Conservation (phyloP, 2,797 vertebrate species). For the Periparus ater region DNA sequence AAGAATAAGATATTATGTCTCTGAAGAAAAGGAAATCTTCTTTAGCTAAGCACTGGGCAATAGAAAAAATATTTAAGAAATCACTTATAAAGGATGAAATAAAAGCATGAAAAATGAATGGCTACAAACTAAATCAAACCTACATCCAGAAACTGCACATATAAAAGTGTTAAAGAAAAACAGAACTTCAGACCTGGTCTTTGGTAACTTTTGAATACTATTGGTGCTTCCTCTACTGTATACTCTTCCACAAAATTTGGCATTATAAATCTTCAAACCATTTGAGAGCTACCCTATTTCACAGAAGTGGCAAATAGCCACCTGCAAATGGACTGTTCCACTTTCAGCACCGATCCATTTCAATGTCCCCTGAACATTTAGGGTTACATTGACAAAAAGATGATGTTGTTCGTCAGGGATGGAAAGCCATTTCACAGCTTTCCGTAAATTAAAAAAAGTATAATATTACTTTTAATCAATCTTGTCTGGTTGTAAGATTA, state of each 20-base stretch:
- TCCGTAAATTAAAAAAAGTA: neutral
- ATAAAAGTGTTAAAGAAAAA: neutral
- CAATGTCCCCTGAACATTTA: neutral
- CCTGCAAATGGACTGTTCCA: neutral
- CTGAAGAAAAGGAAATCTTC: neutral
- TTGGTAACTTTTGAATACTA: neutral
- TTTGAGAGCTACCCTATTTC: neutral
- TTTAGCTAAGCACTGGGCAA: conserved; percentile 31
- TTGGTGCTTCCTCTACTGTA: neutral
- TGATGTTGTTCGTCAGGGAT: fast-evolving
- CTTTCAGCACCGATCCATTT: neutral
- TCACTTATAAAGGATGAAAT: neutral
- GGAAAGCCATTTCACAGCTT: neutral
- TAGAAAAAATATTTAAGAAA: neutral
- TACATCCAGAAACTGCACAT: neutral
- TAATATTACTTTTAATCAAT: neutral
- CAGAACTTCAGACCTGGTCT: neutral
- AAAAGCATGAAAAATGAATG: neutral
- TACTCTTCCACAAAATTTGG: neutral
- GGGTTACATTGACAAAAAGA: neutral
- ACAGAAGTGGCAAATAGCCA: neutral
- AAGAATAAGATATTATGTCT: neutral
- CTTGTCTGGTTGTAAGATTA: neutral
- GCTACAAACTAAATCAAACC: neutral
- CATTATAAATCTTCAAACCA: neutral